A percentile compares a stretch with the other conserved stretches of the same genome.
phyloP scores from a whole-genome alignment of 2,113 vertebrate species.

The Gallinago paraguaiae region DNA sequence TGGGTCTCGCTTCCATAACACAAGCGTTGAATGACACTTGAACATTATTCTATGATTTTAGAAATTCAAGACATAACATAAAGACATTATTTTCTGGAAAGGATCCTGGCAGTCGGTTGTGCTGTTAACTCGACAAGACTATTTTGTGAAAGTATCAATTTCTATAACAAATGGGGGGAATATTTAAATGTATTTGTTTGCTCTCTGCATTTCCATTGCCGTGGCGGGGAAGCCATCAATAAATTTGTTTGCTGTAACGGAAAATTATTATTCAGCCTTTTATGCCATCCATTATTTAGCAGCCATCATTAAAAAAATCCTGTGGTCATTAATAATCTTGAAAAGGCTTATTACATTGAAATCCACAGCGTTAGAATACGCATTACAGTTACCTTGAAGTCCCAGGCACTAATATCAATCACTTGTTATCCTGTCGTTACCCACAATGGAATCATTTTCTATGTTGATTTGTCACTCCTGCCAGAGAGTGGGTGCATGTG shows the following conservation, averaged over 20 bases:
- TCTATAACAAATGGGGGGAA: neutral
- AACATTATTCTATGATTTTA: neutral
- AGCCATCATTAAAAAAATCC: conserved; percentile 1
- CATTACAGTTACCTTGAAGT: neutral
- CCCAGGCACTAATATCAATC: neutral
- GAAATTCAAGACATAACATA: neutral
- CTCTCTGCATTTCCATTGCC: neutral
- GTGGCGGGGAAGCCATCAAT: neutral
- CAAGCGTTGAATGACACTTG: neutral
- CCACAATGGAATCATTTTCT: neutral
- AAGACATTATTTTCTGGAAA: neutral
- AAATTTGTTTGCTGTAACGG: neutral
- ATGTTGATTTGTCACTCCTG: neutral
- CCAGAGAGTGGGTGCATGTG: neutral
- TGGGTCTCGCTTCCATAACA: neutral
- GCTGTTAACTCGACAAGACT: neutral
- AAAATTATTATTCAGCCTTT: conserved; percentile 3
- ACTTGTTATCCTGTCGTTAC: neutral
- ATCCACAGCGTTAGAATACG: neutral
- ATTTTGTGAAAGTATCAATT: neutral
- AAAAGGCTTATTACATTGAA: conserved; percentile 5
- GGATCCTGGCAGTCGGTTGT: neutral
- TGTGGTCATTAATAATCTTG: conserved; percentile 16
- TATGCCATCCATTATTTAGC: conserved; percentile 4
- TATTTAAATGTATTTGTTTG: conserved; percentile 9